These are phyloP conservation scores for Benitochromis conjunctus DNA, from an alignment of 2,113 vertebrate species.

Conservation along the genomic window DNA sequence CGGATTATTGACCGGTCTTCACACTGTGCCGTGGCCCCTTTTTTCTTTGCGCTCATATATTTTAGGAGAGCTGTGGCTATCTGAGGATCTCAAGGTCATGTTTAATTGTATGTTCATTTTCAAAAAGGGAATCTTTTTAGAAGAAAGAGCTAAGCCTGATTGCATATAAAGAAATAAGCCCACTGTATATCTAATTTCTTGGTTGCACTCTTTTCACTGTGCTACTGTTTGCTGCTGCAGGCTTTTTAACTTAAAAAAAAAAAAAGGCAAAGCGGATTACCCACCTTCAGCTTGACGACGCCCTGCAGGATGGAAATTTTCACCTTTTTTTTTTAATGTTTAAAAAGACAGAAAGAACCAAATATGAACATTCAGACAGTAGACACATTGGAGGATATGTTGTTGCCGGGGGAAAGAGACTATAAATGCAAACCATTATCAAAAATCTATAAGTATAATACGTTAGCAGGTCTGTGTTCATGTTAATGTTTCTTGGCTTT, in stretches of 20 bases:
- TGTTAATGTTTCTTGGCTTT: background rate
- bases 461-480: background rate
- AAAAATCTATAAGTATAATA: background rate
- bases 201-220: background rate
- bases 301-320: background rate
- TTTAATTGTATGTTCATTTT: background rate
- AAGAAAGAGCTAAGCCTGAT: background rate
- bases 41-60: slow-evolving; percentile 3
- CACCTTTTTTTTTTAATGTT: background rate
- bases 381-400: background rate
- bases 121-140: background rate
- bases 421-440: background rate
- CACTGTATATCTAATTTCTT: background rate
- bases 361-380: background rate
- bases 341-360: background rate
- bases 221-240: background rate
- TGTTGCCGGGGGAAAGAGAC: background rate
- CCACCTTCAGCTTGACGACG: background rate
- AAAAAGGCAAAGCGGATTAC: background rate
- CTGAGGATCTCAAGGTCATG: slow-evolving; percentile 2
- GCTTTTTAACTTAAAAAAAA: background rate
- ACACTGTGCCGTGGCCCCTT: slow-evolving; percentile 3
- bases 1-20: slow-evolving; percentile 50
- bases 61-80: background rate
- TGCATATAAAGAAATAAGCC: background rate